A percentile compares a stretch with the other conserved stretches of the same genome.
Conservation (phyloP, 2,888 invertebrate species). For the Macrophya alboannulata region DNA sequence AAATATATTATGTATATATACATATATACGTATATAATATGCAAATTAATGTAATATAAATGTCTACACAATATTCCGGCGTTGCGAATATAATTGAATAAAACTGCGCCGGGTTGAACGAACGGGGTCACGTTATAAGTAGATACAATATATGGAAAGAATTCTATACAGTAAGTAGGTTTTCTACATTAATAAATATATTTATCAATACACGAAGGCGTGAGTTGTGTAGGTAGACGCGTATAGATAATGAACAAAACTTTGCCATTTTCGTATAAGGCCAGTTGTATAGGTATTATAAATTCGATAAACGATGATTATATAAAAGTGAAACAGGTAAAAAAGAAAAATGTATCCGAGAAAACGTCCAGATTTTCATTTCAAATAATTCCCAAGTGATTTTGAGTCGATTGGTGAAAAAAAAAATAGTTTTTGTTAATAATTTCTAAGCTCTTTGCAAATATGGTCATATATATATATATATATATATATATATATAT, state of each 20-base stretch:
- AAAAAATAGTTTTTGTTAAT: neutral
- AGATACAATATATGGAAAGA: neutral
- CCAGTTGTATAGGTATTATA: too few relatives aligned
- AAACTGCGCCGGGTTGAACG: neutral
- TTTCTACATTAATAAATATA: neutral
- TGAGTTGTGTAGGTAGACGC: neutral
- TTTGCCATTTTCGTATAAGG: slow-evolving; percentile 25
- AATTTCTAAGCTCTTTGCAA: neutral
- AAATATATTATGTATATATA: neutral
- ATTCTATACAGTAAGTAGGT: neutral
- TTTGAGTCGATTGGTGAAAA: too few relatives aligned
- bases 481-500: too few relatives aligned
- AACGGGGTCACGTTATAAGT: slow-evolving; percentile 21
- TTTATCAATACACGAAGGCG: neutral
- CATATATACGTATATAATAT: too few relatives aligned
- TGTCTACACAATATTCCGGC: neutral
- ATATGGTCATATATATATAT: slow-evolving; percentile 1
- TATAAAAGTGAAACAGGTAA: too few relatives aligned
- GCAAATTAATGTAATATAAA: slow-evolving; percentile 10
- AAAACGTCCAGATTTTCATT: neutral
- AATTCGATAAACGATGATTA: neutral
- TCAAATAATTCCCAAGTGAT: too few relatives aligned
- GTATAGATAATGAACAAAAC: slow-evolving; percentile 34
- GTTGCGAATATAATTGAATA: slow-evolving; percentile 14
- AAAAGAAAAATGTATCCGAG: neutral